Percentiles rank a stretch among this genome's conserved stretches.
Evolutionary conservation across 2,797 vertebrate genomes (phyloP).

Genomic region (Artibeus lituratus): DNA sequence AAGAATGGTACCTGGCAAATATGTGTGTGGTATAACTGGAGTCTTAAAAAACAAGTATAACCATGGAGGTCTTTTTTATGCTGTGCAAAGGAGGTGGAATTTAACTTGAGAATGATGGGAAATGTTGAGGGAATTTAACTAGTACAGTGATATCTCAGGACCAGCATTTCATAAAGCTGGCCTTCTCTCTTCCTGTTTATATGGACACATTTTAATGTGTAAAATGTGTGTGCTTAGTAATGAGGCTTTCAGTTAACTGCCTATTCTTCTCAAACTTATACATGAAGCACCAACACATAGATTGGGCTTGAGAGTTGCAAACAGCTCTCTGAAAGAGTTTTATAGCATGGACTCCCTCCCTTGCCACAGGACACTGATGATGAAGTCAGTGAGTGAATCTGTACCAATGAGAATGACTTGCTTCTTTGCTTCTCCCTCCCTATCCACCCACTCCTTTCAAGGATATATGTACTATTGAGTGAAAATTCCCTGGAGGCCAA

Average conservation of each 20-base stretch:
- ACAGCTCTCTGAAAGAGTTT: no score
- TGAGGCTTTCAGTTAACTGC: neutral
- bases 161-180: neutral
- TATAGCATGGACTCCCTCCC: neutral
- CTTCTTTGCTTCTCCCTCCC: neutral
- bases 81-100: neutral
- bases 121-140: neutral
- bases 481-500: neutral
- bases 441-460: no score
- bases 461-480: neutral
- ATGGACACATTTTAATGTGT: neutral
- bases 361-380: neutral
- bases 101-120: neutral
- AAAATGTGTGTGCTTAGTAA: neutral
- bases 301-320: neutral
- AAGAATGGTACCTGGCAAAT: neutral
- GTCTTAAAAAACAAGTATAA: neutral
- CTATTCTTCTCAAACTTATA: neutral
- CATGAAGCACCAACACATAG: fast-evolving
- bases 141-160: neutral
- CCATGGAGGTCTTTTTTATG: neutral
- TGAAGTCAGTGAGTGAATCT: neutral
- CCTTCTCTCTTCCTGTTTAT: neutral
- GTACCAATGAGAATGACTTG: neutral
- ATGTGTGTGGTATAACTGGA: fast-evolving